Base-by-base conservation (phyloP, 2,888 invertebrate genomes). In the Pyralis farinalis region DNA sequence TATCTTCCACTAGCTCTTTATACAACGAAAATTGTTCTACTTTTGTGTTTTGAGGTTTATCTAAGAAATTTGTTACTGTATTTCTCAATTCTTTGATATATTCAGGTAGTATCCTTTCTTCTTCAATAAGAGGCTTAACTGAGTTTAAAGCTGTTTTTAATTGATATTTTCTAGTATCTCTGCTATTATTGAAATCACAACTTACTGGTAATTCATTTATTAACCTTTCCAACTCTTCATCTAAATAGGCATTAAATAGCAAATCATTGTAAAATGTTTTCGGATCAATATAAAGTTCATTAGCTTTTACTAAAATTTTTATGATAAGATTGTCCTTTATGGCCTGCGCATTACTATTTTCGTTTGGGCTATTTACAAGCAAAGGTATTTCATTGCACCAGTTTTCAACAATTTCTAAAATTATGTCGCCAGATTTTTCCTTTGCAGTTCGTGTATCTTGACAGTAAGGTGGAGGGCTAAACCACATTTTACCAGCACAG, bases 311-410 rank as follows among this genome's bases (percentile, higher is more conserved):
- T 1, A 77, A 55, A n/a, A 82, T 64, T 65, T 65, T 71, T 7
- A 64, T 67, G 5, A 51, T 53, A 34, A 76, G 33, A 11, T 66
- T 54, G 16, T 72, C 68, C 57, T 53, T 70, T 3, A 70, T 47
- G 1, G 41, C 41, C 42, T 56, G 54, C 1, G 42, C 45, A 9
- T 47, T 50, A 42, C 4, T 4, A 3, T 16, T 16, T 16, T 16
- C 16, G 2, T 59, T 44, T 21, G 51, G 34, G 12, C 55, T 57
- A 7, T 47, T 46, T 3, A 47, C 49, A 12, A 48, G 36, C 0
- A 81, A 34, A 3, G 73, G 77, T 31, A 83, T 34, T 44, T 63
- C 44, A n/a, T 58, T 43, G 44, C 79, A 78, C 82, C 82, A 82
- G 3, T 46, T 42, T 34, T 74, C 63, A 4, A 81, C 68, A 16